A percentile compares a stretch with the other conserved stretches of the same genome.
These are phyloP conservation scores for Mycteria americana DNA, from an alignment of 2,797 vertebrate genomes.

Conservation along the genomic window DNA sequence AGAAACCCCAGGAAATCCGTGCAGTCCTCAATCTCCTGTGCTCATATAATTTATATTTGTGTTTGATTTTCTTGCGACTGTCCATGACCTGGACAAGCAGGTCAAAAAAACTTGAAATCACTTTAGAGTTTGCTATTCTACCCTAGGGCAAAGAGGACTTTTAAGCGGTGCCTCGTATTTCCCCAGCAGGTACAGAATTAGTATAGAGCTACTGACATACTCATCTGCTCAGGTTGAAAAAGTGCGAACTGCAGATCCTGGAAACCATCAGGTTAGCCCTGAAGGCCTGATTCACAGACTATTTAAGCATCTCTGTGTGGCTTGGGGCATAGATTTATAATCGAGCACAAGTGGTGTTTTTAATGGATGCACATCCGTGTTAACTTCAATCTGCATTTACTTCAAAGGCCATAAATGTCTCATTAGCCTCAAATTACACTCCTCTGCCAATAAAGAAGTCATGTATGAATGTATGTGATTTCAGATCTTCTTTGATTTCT, in stretches of 20 bases:
- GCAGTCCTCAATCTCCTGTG: neutral
- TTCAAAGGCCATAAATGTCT: neutral
- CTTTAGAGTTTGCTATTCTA: neutral
- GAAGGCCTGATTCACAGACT: neutral
- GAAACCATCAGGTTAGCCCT: neutral
- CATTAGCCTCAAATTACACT: neutral
- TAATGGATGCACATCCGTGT: neutral
- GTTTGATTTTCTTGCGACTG: neutral
- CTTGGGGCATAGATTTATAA: neutral
- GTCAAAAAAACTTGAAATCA: neutral
- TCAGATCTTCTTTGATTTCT: neutral
- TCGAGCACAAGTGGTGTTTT: neutral
- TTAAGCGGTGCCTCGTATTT: neutral
- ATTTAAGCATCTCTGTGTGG: neutral
- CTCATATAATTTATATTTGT: neutral
- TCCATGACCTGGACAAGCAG: neutral
- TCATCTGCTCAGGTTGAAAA: neutral
- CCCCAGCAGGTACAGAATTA: neutral
- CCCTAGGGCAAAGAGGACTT: neutral
- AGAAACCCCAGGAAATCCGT: neutral
- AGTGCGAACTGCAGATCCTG: neutral
- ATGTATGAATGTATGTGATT: neutral
- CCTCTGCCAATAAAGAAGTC: neutral
- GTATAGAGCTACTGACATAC: neutral
- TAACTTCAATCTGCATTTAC: slow-evolving; percentile 1